phyloP scores from a whole-genome alignment of 2,888 invertebrate genomes.

The Pyrochroa serraticornis region DNA sequence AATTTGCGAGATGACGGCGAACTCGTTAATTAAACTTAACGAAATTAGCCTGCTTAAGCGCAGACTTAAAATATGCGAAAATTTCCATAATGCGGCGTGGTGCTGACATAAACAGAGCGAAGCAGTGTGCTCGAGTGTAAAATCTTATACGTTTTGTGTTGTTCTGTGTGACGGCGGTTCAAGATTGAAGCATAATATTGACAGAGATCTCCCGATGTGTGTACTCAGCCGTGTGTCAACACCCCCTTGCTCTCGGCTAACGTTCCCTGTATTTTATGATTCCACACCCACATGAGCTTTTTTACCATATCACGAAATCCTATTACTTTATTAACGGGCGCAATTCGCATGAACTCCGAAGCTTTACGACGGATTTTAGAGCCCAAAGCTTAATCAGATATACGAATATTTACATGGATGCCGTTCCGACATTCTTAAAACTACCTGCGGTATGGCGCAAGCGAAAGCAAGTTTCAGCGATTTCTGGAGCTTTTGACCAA shows the following conservation, averaged over 20 bases:
- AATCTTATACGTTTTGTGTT: conserved; percentile 42
- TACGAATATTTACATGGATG: background rate
- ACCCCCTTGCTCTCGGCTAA: conserved; percentile 31
- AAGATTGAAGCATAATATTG: conserved; percentile 52
- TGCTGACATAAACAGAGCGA: conserved; percentile 40
- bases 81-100: conserved; percentile 31
- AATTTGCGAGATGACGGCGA: conserved; percentile 26
- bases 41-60: conserved; percentile 27
- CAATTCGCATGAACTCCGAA: conserved; percentile 3
- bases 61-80: conserved; percentile 29
- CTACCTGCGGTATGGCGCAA: no score
- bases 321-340: conserved; percentile 28
- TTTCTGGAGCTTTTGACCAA: no score
- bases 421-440: no score
- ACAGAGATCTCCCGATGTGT: conserved; percentile 47
- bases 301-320: conserved; percentile 21
- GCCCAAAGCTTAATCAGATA: conserved; percentile 5
- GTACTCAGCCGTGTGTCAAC: conserved; percentile 45
- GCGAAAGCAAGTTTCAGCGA: no score
- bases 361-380: conserved; percentile 12
- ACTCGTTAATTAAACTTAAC: conserved; percentile 32
- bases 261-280: conserved; percentile 25
- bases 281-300: conserved; percentile 19
- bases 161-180: conserved; percentile 39
- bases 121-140: conserved; percentile 39